Evolutionary conservation across 92 coral and sea anemone species (phyloP).

Genomic region (Heliopora coerulea): DNA sequence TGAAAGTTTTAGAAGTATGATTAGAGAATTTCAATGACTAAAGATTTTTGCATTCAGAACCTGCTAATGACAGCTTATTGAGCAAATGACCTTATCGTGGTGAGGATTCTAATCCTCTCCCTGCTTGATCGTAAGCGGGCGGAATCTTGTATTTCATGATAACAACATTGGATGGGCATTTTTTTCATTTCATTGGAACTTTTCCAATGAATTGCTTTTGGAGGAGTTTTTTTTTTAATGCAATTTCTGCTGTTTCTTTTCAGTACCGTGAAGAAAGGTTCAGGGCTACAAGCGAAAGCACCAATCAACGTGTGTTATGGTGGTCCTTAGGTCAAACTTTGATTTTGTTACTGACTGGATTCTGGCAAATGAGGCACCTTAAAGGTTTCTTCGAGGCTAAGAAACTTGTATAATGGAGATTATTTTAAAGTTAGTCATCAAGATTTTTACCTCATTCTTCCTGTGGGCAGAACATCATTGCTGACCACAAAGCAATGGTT

Average conservation of each 20-base stretch:
- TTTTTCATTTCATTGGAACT: no score
- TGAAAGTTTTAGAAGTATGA: no score
- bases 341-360: conserved; percentile 87
- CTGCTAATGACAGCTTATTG: no score
- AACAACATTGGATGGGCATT: no score
- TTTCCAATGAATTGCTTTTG: no score
- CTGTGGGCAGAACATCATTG: background rate
- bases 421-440: background rate
- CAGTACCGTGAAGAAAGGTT: conserved; percentile 98
- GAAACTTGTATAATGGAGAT: conserved; percentile 74
- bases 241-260: conserved; percentile 28
- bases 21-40: no score
- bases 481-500: background rate
- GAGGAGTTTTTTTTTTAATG: no score
- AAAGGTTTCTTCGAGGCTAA: conserved; percentile 99
- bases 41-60: no score
- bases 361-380: conserved; percentile 99
- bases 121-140: no score
- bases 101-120: no score
- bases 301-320: conserved; percentile 98
- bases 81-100: no score
- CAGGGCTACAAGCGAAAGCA: conserved; percentile 93
- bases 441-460: background rate
- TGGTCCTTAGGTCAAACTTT: conserved; percentile 99
- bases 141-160: no score